Conservation (phyloP, 37 sponge, comb jelly and placozoan species). For the Bolinopsis microptera region DNA sequence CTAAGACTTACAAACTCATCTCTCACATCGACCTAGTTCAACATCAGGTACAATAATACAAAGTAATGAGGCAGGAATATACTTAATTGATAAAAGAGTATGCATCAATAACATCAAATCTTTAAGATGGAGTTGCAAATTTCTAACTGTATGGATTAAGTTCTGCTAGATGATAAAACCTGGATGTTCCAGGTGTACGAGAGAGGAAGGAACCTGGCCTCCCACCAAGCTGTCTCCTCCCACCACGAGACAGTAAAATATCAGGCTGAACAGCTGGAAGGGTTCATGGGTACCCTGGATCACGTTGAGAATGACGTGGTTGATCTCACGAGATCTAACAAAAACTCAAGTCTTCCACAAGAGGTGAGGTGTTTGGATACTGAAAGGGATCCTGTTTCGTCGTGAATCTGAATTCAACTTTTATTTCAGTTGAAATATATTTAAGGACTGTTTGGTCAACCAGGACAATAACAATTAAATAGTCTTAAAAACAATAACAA, state of each 20-base stretch:
- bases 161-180: too few species aligned
- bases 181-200: conserved; percentile 52
- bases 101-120: too few species aligned
- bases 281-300: conserved; percentile 14
- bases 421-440: too few species aligned
- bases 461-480: too few species aligned
- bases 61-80: background rate
- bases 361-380: background rate
- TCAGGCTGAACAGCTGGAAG: conserved; percentile 63
- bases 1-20: conserved; percentile 31
- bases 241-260: conserved; percentile 50
- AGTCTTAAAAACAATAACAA: too few species aligned
- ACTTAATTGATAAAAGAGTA: too few species aligned
- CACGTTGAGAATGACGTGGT: conserved; percentile 12
- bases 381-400: too few species aligned
- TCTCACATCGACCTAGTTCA: conserved; percentile 34
- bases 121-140: too few species aligned
- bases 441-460: too few species aligned
- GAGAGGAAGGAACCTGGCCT: conserved; percentile 22
- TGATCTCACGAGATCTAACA: background rate
- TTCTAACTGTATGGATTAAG: too few species aligned
- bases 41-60: conserved; percentile 26
- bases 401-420: too few species aligned
- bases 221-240: conserved; percentile 63
- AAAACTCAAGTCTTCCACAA: background rate